Base-by-base conservation (phyloP, 2,797 vertebrate species). In the Takifugu rubripes region DNA sequence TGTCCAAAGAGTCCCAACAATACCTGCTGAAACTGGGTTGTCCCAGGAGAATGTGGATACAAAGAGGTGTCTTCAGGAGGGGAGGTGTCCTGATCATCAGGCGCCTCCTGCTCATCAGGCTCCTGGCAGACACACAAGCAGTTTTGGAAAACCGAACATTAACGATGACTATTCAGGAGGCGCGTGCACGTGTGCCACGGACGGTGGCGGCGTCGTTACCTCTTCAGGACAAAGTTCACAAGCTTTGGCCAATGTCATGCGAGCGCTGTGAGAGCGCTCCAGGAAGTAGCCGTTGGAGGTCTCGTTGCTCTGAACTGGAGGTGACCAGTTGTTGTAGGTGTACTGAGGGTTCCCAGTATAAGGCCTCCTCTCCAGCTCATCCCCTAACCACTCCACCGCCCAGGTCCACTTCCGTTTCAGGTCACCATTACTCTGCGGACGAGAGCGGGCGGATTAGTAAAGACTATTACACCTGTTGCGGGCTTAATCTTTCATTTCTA, bases 241-340 rank as follows among this genome's bases (percentile, higher is more conserved):
- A 89, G 97, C 97, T 90, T 99, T 99, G 89, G 97, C 96, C 84
- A 99, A 94, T 58, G 97, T 99, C 95, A 99, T 97, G 76, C 97
- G 94, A 61, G 97, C 97, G 78, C 97, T 99, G 91, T 99, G 97
- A 3, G 97, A 99, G 72, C 97, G 94, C 88, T 99, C 97, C 82
- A 99, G 90, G 89, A 99, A 99, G 84, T 99, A 99, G 81, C 97
- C 96, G 61, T 99, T 99, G 79, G 97, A 99, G 56, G 97, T 99
- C 89, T 99, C 97, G 59, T 99, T 99, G 92, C 97, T 99, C 86
- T 99, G 97, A 55, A 99, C 95, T 0, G 97, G 97, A 70, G 97
- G 97, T 44, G 97, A 99, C 97, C 97, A 99, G 77, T 99, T 99
- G 83, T 99, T 99, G 62, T 99, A 99, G 25, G 95, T 97, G 79